Percentiles rank a stretch among this genome's conserved stretches.
These are phyloP conservation scores for Synodontis membranacea DNA, from an alignment of 2,113 vertebrate species.

Conservation along the genomic window DNA sequence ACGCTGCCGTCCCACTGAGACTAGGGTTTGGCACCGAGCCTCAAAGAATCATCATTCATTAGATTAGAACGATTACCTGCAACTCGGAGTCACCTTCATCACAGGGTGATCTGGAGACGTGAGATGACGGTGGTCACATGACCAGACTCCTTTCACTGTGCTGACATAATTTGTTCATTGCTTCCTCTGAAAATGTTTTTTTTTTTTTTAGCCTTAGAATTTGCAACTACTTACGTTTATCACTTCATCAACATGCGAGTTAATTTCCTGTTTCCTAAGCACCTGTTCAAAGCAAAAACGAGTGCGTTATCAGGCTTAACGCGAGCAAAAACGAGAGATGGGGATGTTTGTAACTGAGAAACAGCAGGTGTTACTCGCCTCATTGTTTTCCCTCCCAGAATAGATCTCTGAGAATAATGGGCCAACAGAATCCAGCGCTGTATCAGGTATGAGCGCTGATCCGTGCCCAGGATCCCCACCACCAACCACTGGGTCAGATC, in stretches of 20 bases:
- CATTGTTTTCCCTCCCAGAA: constrained; percentile 22
- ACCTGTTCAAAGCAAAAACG: neutral
- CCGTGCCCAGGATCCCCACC: constrained; percentile 20
- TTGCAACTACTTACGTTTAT: neutral
- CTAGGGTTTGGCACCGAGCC: neutral
- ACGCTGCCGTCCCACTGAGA: neutral
- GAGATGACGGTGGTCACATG: neutral
- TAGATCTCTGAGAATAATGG: constrained; percentile 8
- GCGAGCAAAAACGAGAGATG: neutral
- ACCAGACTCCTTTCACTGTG: neutral
- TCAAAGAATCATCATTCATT: constrained; percentile 32
- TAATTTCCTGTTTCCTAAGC: constrained; percentile 1
- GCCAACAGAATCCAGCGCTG: neutral
- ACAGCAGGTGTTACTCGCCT: constrained; percentile 48
- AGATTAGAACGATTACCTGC: constrained; percentile 23
- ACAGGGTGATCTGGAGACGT: constrained; percentile 11
- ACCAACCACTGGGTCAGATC: constrained; percentile 56
- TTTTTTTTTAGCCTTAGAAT: neutral
- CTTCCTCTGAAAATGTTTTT: too few species aligned
- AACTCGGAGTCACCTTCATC: constrained; percentile 12
- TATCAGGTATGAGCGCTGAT: neutral
- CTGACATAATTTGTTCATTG: neutral
- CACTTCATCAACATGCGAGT: neutral
- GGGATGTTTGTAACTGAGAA: neutral
- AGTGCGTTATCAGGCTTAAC: neutral